Percentiles rank a stretch among this genome's conserved stretches.
Conservation (phyloP, 2,113 vertebrate species). For the Caracal caracal region DNA sequence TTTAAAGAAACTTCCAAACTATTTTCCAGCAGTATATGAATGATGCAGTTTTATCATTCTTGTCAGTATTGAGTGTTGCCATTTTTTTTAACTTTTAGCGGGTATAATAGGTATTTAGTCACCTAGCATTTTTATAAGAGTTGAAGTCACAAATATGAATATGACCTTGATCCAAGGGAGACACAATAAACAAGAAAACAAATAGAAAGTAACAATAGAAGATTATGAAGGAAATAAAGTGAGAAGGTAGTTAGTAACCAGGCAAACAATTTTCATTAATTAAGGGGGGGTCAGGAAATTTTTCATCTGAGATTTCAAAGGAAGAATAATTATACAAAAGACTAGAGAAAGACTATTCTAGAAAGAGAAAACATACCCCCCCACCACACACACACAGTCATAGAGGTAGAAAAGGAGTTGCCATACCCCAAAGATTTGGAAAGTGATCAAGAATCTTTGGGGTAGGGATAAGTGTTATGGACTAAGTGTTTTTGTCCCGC, state of each 20-base stretch:
- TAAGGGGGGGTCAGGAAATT: not conserved
- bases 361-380: not conserved
- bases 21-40: not conserved
- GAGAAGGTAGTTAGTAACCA: not conserved
- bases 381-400: not conserved
- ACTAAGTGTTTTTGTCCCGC: not conserved
- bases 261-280: not conserved
- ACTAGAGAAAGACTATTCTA: not conserved
- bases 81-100: not conserved
- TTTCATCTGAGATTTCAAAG: not conserved
- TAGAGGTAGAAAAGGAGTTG: not conserved
- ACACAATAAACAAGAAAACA: not conserved
- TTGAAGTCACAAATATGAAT: not conserved
- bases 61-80: not conserved
- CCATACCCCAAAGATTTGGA: not conserved
- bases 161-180: not conserved
- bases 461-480: not conserved
- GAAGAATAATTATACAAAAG: not conserved
- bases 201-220: not conserved
- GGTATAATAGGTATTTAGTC: not conserved
- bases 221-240: not conserved
- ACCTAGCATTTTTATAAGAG: not conserved
- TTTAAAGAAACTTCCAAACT: not conserved
- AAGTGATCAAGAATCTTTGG: not conserved
- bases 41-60: not conserved